phyloP scores from a whole-genome alignment of 2,113 vertebrate species.

The Tylochromis polylepis region DNA sequence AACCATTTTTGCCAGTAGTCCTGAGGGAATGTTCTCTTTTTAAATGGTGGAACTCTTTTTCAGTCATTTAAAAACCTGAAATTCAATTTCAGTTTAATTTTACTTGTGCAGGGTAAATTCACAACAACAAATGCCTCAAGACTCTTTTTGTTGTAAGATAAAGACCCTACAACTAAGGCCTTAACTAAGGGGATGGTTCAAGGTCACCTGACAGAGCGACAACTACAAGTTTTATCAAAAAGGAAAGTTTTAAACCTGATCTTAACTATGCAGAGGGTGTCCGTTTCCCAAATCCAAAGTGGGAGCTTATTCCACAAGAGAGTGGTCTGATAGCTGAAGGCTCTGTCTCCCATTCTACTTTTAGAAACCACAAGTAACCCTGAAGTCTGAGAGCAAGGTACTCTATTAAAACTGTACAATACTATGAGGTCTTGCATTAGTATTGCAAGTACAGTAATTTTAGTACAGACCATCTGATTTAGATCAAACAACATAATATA shows the following conservation, averaged over 20 bases:
- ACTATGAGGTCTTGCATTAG: not conserved
- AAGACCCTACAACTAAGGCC: no score
- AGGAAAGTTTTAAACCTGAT: not conserved
- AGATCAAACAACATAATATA: not conserved
- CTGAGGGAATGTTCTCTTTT: not conserved
- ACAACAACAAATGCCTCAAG: no score
- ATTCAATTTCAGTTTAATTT: not conserved
- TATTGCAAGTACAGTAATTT: rapidly evolving
- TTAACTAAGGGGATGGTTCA: not conserved
- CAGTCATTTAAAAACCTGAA: not conserved
- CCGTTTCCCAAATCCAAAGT: not conserved
- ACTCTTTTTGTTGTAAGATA: no score
- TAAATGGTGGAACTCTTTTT: not conserved
- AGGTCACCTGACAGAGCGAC: not conserved
- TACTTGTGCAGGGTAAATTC: no score
- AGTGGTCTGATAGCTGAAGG: not conserved
- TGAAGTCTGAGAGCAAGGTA: not conserved
- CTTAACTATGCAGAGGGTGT: not conserved
- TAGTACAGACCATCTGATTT: not conserved
- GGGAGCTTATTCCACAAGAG: not conserved
- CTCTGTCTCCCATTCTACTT: not conserved
- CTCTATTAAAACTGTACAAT: rapidly evolving
- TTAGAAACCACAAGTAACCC: not conserved
- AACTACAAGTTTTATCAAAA: not conserved
- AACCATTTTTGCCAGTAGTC: not conserved